These are phyloP conservation scores for Porites australiensis DNA, from an alignment of 64 coral and sea anemone species.

Conservation along the genomic window DNA sequence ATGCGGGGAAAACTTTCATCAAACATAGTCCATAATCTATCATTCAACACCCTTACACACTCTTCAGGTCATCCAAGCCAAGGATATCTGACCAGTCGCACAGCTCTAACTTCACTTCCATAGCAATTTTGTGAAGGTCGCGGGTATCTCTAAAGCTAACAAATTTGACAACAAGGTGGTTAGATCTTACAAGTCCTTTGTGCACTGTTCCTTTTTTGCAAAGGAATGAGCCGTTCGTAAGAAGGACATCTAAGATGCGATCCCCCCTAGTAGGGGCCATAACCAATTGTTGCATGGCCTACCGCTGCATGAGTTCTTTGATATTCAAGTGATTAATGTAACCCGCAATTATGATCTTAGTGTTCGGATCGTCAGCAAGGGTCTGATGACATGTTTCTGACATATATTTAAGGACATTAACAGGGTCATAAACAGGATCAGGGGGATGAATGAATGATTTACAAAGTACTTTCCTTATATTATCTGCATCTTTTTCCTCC, in stretches of 20 bases:
- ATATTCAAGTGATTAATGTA: slow-evolving; percentile 65
- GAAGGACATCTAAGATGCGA: slow-evolving; percentile 58
- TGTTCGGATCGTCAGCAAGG: slow-evolving; percentile 55
- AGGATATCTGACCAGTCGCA: slow-evolving; percentile 3
- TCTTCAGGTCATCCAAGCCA: slow-evolving; percentile 5
- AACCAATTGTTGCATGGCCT: slow-evolving; percentile 42
- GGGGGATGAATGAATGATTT: slow-evolving; percentile 36
- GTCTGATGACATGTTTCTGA: slow-evolving; percentile 56
- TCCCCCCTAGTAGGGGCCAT: slow-evolving; percentile 55
- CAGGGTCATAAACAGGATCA: slow-evolving; percentile 47
- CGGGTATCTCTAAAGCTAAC: slow-evolving; percentile 33
- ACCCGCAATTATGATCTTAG: slow-evolving; percentile 70
- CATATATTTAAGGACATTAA: slow-evolving; percentile 28
- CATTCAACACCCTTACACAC: slow-evolving; percentile 28
- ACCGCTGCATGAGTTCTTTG: slow-evolving; percentile 50
- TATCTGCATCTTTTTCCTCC: too few species aligned
- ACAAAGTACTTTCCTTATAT: too few species aligned
- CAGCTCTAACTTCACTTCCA: slow-evolving; percentile 38
- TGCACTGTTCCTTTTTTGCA: slow-evolving; percentile 27
- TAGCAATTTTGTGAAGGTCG: slow-evolving; percentile 48
- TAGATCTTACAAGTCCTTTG: slow-evolving; percentile 60
- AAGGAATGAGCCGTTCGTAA: slow-evolving; percentile 64
- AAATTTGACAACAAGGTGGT: slow-evolving; percentile 58
- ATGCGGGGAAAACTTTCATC: slow-evolving; percentile 37
- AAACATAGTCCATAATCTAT: slow-evolving; percentile 45